Evolutionary conservation across 2,888 invertebrate genomes (phyloP).

Genomic region (Leptinotarsa tumamoca): DNA sequence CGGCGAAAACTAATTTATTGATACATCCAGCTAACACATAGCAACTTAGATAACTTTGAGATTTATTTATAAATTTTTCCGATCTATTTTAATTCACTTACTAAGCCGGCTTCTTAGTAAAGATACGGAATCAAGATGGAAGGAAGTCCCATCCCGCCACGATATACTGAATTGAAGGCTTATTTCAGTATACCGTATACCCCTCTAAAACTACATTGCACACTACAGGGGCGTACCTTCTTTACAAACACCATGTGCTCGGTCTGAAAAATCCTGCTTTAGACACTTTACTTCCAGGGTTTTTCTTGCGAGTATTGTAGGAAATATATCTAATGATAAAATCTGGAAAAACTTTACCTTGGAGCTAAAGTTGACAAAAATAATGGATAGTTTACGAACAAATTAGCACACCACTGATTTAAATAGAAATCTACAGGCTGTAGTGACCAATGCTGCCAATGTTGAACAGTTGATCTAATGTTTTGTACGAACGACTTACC

Average conservation of each 20-base stretch:
- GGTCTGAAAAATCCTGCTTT: slow-evolving; percentile 10
- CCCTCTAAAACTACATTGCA: slow-evolving; percentile 71
- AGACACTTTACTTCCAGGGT: background rate
- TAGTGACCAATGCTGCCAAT: slow-evolving; percentile 17
- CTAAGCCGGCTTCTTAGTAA: slow-evolving; percentile 77
- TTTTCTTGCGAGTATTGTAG: slow-evolving; percentile 1
- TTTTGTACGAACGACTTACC: no score
- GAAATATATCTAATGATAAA: slow-evolving; percentile 8
- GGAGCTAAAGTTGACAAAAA: slow-evolving; percentile 22
- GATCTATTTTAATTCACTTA: slow-evolving; percentile 68
- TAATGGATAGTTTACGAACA: slow-evolving; percentile 26
- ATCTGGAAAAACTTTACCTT: slow-evolving; percentile 37
- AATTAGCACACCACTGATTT: slow-evolving; percentile 45
- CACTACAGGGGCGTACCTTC: slow-evolving; percentile 66
- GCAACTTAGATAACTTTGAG: slow-evolving; percentile 50
- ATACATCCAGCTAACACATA: slow-evolving; percentile 61
- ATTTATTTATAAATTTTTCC: slow-evolving; percentile 52
- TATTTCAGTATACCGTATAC: slow-evolving; percentile 67
- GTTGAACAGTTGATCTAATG: no score
- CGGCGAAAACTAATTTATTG: slow-evolving; percentile 74
- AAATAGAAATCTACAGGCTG: slow-evolving; percentile 40
- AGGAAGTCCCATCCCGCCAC: slow-evolving; percentile 76
- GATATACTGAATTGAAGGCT: slow-evolving; percentile 68
- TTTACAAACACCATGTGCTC: slow-evolving; percentile 42
- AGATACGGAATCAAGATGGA: slow-evolving; percentile 84